Conservation (phyloP, 1,140 invertebrate species). For the Calliphora vicina region DNA sequence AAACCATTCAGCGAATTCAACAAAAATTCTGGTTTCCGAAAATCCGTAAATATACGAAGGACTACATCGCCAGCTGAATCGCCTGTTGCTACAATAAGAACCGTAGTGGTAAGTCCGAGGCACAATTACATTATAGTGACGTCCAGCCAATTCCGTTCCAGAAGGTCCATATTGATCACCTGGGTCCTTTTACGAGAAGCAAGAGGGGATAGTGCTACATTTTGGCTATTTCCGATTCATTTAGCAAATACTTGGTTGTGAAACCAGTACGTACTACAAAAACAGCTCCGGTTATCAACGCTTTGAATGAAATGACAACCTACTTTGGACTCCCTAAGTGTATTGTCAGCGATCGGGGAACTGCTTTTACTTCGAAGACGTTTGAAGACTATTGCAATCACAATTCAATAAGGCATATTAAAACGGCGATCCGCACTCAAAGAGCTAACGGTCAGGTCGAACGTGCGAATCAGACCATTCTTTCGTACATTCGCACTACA, state of each 20-base stretch:
- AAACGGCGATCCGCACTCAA: conserved; percentile 38
- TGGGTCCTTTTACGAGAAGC: conserved; percentile 18
- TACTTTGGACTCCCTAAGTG: conserved; percentile 35
- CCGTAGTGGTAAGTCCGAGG: conserved; percentile 1
- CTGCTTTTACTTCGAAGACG: too few relatives aligned
- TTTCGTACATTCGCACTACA: conserved; percentile 36
- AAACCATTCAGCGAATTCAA: not conserved
- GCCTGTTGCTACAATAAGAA: conserved; percentile 15
- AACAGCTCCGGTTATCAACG: conserved; percentile 39
- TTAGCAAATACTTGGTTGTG: conserved; percentile 23
- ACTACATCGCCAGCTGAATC: conserved; percentile 17
- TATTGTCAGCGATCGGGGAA: conserved; percentile 47
- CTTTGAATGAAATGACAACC: conserved; percentile 5
- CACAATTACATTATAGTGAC: not conserved
- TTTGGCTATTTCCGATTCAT: too few relatives aligned
- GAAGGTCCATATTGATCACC: conserved; percentile 13
- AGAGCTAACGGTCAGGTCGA: conserved; percentile 47
- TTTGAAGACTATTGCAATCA: too few relatives aligned
- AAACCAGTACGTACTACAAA: conserved; percentile 44
- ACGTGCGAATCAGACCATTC: conserved; percentile 44
- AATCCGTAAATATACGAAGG: conserved; percentile 22
- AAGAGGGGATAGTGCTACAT: conserved; percentile 27
- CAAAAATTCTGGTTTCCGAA: conserved; percentile 19
- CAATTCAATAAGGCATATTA: conserved; percentile 36
- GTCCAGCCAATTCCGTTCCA: conserved; percentile 15